Evolutionary conservation across 2,888 invertebrate species (phyloP).

Genomic region (Platerodrilus igneus): DNA sequence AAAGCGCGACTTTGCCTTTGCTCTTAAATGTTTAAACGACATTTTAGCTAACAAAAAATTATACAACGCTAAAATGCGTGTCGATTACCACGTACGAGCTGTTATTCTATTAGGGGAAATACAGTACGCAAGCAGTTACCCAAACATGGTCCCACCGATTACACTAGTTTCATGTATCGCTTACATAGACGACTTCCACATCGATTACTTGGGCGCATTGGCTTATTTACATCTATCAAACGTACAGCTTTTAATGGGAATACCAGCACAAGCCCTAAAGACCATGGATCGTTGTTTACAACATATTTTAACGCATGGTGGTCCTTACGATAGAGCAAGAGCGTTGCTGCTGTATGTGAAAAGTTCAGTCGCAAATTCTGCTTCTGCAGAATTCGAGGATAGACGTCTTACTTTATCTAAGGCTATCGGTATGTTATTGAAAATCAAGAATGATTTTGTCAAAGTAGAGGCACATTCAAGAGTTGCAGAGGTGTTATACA

Average conservation of each 20-base stretch:
- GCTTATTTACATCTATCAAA: conserved; percentile 77
- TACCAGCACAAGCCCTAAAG: conserved; percentile 70
- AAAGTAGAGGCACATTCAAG: conserved; percentile 73
- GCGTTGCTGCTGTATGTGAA: conserved; percentile 72
- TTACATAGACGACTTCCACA: conserved; percentile 66
- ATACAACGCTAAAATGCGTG: conserved; percentile 52
- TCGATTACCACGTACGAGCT: conserved; percentile 59
- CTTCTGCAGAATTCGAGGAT: conserved; percentile 46
- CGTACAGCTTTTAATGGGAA: conserved; percentile 68
- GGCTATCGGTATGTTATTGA: conserved; percentile 59
- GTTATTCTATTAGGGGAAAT: conserved; percentile 67
- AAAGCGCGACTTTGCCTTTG: conserved; percentile 49
- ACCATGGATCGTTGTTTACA: conserved; percentile 59
- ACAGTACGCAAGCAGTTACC: conserved; percentile 52
- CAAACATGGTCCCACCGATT: conserved; percentile 54
- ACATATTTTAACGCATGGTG: conserved; percentile 73
- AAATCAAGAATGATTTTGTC: conserved; percentile 64
- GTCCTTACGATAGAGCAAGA: conserved; percentile 74
- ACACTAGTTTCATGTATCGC: conserved; percentile 67
- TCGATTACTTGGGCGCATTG: conserved; percentile 71
- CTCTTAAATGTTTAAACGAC: conserved; percentile 48
- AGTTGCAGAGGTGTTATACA: conserved; percentile 67
- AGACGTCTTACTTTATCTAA: conserved; percentile 53
- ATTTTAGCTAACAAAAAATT: conserved; percentile 54
- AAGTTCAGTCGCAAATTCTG: conserved; percentile 67